phyloP scores from a whole-genome alignment of 37 sponge, comb jelly and placozoan species.

The Axinella damicornis region DNA sequence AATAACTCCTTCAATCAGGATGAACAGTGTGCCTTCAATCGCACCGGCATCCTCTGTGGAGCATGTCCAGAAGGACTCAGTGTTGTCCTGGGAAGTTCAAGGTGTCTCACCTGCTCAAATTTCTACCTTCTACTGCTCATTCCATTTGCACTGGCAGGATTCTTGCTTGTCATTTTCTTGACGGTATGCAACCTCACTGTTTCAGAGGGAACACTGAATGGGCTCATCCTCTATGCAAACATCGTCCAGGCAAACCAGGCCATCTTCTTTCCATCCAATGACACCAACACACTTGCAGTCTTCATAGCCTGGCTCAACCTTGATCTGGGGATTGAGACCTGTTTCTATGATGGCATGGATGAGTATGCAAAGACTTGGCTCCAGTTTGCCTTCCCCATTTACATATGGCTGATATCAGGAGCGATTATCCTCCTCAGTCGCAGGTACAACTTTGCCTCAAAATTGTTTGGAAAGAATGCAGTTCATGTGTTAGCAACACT shows the following conservation, averaged over 20 bases:
- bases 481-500: conserved; percentile 5
- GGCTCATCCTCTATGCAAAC: background rate
- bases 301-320: background rate
- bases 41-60: background rate
- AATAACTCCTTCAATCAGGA: too few relatives aligned
- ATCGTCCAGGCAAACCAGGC: background rate
- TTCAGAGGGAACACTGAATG: background rate
- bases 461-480: background rate
- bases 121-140: background rate
- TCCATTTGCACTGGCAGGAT: conserved; percentile 3
- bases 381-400: conserved; percentile 12
- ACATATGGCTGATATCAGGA: background rate
- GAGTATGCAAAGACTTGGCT: conserved; percentile 17
- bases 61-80: conserved; percentile 5
- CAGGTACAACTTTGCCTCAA: background rate
- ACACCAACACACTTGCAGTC: background rate
- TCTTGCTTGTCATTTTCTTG: background rate
- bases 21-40: background rate
- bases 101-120: background rate
- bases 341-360: conserved; percentile 29
- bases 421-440: background rate
- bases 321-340: conserved; percentile 12
- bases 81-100: conserved; percentile 3
- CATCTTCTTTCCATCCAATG: background rate
- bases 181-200: background rate